These are phyloP conservation scores for Maconellicoccus hirsutus DNA, from an alignment of 1,140 invertebrate species.

Conservation along the genomic window DNA sequence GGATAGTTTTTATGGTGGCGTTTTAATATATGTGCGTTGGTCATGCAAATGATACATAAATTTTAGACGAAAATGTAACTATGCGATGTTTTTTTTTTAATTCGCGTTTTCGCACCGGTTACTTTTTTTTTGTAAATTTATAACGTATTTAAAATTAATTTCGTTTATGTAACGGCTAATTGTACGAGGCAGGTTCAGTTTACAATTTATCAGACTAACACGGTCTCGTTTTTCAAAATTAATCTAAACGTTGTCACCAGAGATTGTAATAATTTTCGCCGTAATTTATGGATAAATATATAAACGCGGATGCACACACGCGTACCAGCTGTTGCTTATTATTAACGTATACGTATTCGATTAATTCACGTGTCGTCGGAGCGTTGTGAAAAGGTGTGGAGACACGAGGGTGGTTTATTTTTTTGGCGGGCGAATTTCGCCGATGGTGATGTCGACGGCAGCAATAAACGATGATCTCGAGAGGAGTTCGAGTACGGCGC, in stretches of 20 bases:
- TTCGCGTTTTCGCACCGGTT: neutral
- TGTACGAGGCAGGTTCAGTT: neutral
- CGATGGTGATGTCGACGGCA: too few relatives aligned
- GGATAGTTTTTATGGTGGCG: neutral
- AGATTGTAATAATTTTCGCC: neutral
- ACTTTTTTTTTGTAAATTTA: neutral
- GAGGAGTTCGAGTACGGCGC: too few relatives aligned
- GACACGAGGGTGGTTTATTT: too few relatives aligned
- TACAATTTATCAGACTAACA: neutral
- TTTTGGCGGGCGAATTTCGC: too few relatives aligned
- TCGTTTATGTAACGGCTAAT: conserved; percentile 3
- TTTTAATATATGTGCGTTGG: neutral
- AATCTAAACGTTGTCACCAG: conserved; percentile 7
- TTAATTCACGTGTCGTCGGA: neutral
- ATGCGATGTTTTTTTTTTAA: too few relatives aligned
- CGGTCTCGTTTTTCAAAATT: neutral
- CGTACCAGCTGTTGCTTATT: conserved; percentile 2
- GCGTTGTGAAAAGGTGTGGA: too few relatives aligned
- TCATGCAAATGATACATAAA: neutral
- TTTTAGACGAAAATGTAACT: neutral
- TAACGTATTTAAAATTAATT: neutral
- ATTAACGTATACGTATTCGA: neutral
- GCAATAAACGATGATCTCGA: too few relatives aligned
- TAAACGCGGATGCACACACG: neutral
- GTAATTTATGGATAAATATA: neutral